Evolutionary conservation across 2,113 vertebrate genomes (phyloP), one percentile per base, ranked within the genome.

Genomic region (Poicephalus meyeri): DNA sequence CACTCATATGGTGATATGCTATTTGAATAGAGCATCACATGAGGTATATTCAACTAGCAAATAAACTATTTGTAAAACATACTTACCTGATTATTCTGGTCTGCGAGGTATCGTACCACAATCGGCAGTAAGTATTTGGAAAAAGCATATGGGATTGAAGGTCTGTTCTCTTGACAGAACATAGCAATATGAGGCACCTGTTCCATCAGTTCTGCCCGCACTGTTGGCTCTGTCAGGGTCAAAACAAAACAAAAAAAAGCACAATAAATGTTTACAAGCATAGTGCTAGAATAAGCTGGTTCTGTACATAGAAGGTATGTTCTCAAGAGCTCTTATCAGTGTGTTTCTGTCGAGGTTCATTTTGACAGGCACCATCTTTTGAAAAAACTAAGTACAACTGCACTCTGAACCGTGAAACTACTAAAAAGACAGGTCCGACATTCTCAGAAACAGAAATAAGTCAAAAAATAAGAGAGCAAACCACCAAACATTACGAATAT

Each of bases 101-200:
- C 99, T 84, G 99, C 98, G 0, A 99, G 98, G 91, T 99, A 99
- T 72, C 98, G 95, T 83, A 99, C 98, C 95, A 99, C 98, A 69
- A 99, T 98, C 33, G 99, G 99, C 3, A 99, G 93, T n/a, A 99
- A 97, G 95, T 98, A 99, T 92, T 99, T 99, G 91, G 98, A 99
- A 94, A 99, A 99, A 82, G 99, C 99, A 24, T 98, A 98, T 0
- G 99, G 99, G 82, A 99, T 98, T 24, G 98, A 98, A 95, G 99
- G 98, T 83, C 98, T 98, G 92, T 98, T 99, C 96, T 99, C 99
- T 97, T 99, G 98, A 96, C 99, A 99, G 97, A 99, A 99, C 97
- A 99, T 98, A 64, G 99, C 98, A 60, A 99, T 98, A 46, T 99
- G 99, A 93, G 99, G 99, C 87, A 99, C 98, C 95, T 99, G 99